phyloP scores from a whole-genome alignment of 1,140 invertebrate species.

The Drosophila jambulina region DNA sequence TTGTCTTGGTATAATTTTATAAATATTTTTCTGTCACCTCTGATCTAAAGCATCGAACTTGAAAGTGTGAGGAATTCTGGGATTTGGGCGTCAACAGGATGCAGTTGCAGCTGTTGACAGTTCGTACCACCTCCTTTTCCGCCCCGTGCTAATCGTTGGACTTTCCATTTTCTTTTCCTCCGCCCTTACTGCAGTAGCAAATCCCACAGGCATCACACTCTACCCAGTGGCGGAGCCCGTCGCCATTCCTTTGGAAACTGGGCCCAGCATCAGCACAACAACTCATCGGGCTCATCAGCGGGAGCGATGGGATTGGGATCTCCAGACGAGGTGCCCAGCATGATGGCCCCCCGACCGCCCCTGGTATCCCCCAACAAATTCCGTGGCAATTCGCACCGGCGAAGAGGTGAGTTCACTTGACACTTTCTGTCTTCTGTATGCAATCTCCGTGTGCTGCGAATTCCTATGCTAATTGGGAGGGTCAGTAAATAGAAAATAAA shows the following conservation, averaged over 20 bases:
- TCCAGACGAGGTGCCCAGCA: conserved; percentile 83
- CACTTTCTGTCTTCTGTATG: conserved; percentile 4
- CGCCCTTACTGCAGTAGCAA: conserved; percentile 52
- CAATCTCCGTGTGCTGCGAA: conserved; percentile 16
- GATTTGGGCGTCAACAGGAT: conserved; percentile 61
- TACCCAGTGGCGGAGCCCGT: conserved; percentile 75
- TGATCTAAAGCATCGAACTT: neutral
- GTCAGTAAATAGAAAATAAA: neutral
- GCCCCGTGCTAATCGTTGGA: conserved; percentile 71
- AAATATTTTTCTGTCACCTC: neutral
- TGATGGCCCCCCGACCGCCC: conserved; percentile 80
- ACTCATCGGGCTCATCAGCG: conserved; percentile 45
- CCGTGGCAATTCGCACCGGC: conserved; percentile 66
- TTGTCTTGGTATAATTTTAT: neutral
- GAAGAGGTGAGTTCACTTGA: conserved; percentile 75
- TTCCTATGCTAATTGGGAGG: conserved; percentile 19
- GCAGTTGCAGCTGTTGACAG: conserved; percentile 82
- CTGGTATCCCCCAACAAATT: conserved; percentile 79
- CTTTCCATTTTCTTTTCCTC: conserved; percentile 13
- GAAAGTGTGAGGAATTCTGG: conserved; percentile 2
- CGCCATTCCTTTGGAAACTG: conserved; percentile 83
- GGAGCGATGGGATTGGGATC: conserved; percentile 58
- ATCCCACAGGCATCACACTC: conserved; percentile 78
- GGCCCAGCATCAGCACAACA: conserved; percentile 67
- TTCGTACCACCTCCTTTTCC: conserved; percentile 42